Evolutionary conservation across 2,888 invertebrate genomes (phyloP).

Genomic region (Meta bourneti): DNA sequence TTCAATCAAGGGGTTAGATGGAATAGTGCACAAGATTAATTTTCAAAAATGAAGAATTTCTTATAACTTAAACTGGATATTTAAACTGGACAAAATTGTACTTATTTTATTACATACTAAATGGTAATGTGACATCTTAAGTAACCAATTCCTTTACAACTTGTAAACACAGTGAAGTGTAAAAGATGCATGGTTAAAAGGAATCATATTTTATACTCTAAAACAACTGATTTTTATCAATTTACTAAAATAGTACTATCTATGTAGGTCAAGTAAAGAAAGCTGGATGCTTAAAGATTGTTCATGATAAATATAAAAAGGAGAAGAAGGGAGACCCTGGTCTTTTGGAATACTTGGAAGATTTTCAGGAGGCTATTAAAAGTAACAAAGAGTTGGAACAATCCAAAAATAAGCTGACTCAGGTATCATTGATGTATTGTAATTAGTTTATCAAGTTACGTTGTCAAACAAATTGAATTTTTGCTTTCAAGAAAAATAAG

Average conservation of each 20-base stretch:
- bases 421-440: constrained; percentile 29
- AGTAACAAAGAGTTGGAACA: constrained; percentile 90
- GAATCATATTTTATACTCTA: not conserved
- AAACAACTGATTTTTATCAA: not conserved
- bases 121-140: too few relatives aligned
- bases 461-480: not conserved
- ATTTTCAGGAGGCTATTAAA: constrained; percentile 86
- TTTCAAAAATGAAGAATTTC: too few relatives aligned
- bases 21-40: too few relatives aligned
- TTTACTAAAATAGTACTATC: not conserved
- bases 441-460: too few relatives aligned
- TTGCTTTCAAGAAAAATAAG: not conserved
- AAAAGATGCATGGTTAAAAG: too few relatives aligned
- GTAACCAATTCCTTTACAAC: too few relatives aligned
- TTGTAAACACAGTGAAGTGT: too few relatives aligned
- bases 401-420: constrained; percentile 84
- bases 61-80: too few relatives aligned
- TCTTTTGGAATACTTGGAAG: constrained; percentile 82
- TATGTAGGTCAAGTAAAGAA: constrained; percentile 88
- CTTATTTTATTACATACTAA: too few relatives aligned
- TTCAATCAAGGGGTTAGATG: too few relatives aligned
- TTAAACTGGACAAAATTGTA: too few relatives aligned
- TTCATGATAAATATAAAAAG: constrained; percentile 89
- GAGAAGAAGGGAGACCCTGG: constrained; percentile 86
- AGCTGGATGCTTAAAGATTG: constrained; percentile 92